Conservation (phyloP, 2,888 invertebrate species). For the Tenthredo mesomela region DNA sequence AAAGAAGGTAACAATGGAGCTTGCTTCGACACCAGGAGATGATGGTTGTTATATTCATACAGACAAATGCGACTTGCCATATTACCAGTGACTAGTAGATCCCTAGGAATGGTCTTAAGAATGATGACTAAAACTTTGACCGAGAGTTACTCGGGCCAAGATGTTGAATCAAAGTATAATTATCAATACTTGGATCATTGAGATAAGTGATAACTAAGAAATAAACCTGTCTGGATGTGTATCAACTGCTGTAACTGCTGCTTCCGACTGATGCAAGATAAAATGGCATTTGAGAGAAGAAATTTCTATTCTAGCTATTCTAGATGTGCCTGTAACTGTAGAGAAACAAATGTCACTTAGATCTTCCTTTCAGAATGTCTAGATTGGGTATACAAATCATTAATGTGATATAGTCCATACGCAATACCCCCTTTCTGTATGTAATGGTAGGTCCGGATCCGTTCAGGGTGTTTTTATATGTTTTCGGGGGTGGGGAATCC, state of each 20-base stretch:
- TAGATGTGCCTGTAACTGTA: slow-evolving; percentile 61
- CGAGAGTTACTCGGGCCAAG: not conserved
- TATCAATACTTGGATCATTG: not conserved
- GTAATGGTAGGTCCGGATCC: no score
- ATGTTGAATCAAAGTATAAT: not conserved
- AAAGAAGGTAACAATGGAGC: slow-evolving; percentile 62
- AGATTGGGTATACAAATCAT: not conserved
- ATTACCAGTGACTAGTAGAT: slow-evolving; percentile 65
- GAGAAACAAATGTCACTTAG: not conserved
- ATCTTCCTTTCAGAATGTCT: not conserved
- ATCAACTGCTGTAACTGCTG: slow-evolving; percentile 63
- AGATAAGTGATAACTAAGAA: not conserved
- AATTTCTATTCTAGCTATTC: slow-evolving; percentile 64
- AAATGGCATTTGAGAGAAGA: slow-evolving; percentile 61
- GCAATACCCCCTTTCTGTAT: no score
- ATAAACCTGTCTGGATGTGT: slow-evolving; percentile 65
- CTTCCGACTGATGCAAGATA: slow-evolving; percentile 57
- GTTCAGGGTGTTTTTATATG: no score
- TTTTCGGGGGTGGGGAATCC: no score
- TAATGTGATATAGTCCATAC: no score
- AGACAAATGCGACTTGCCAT: slow-evolving; percentile 60
- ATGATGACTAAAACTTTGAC: not conserved
- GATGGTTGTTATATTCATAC: slow-evolving; percentile 62
- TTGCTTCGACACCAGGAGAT: slow-evolving; percentile 56
- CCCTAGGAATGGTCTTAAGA: slow-evolving; percentile 56